Conservation (phyloP, 2,888 invertebrate genomes). For the Siphlonurus alternatus region DNA sequence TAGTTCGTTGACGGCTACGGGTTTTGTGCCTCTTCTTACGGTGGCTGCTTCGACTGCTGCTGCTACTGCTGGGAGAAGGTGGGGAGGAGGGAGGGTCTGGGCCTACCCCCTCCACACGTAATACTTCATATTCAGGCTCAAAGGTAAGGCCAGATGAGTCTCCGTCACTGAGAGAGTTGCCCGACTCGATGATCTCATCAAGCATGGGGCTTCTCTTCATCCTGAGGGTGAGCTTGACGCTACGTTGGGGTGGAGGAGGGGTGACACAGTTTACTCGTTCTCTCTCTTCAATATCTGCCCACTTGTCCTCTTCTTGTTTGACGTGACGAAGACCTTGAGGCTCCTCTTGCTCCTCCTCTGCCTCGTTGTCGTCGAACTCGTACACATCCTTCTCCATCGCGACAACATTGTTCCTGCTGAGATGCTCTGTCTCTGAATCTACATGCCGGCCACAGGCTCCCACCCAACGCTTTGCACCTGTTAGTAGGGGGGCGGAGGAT, state of each 20-base stretch:
- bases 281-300: slow-evolving; percentile 16
- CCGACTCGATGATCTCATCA: slow-evolving; percentile 71
- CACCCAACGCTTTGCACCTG: background rate
- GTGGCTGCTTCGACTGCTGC: slow-evolving; percentile 31
- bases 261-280: background rate
- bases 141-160: slow-evolving; percentile 24
- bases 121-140: slow-evolving; percentile 67
- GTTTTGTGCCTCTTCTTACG: slow-evolving; percentile 42
- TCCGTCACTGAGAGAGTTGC: slow-evolving; percentile 47
- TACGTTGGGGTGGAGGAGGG: slow-evolving; percentile 15
- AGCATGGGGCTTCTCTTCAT: slow-evolving; percentile 76
- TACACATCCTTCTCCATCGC: slow-evolving; percentile 30
- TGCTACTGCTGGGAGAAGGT: slow-evolving; percentile 8
- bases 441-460: background rate
- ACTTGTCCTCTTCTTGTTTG: background rate
- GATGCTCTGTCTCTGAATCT: background rate
- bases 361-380: slow-evolving; percentile 33
- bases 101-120: slow-evolving; percentile 62
- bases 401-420: slow-evolving; percentile 9
- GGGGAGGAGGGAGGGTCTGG: slow-evolving; percentile 18
- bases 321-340: background rate
- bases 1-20: slow-evolving; percentile 17
- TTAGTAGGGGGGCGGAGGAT: background rate
- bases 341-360: slow-evolving; percentile 12
- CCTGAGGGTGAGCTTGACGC: slow-evolving; percentile 60